These are phyloP conservation scores for Pachyramphus minor DNA, from an alignment of 2,113 vertebrate species.

Conservation along the genomic window DNA sequence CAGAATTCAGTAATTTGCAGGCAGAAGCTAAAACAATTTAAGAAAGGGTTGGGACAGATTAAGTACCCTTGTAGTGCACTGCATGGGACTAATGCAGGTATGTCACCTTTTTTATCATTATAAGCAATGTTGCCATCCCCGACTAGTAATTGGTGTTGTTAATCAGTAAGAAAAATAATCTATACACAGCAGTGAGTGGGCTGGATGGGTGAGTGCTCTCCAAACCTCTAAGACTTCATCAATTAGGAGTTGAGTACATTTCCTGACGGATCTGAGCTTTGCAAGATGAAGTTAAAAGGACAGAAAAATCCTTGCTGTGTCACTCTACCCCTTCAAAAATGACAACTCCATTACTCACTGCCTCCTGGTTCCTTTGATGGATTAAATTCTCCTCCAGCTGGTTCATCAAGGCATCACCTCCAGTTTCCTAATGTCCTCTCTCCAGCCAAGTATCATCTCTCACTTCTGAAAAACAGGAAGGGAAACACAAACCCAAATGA, in stretches of 20 bases:
- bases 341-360: background rate
- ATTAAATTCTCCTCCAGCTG: background rate
- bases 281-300: background rate
- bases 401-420: background rate
- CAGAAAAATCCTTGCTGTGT: background rate
- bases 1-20: background rate
- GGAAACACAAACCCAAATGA: background rate
- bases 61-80: background rate
- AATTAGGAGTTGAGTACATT: background rate
- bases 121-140: background rate
- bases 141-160: background rate
- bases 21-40: background rate
- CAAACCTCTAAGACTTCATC: background rate
- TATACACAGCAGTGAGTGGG: background rate
- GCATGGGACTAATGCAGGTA: background rate
- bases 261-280: background rate
- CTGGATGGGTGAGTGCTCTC: background rate
- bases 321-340: background rate
- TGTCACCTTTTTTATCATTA: background rate
- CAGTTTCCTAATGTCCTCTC: background rate
- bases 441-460: background rate
- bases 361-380: background rate
- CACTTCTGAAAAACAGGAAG: background rate
- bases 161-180: background rate
- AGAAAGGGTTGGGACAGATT: background rate